Evolutionary conservation across 2,113 vertebrate genomes (phyloP).

Genomic region (Podarcis cretensis): DNA sequence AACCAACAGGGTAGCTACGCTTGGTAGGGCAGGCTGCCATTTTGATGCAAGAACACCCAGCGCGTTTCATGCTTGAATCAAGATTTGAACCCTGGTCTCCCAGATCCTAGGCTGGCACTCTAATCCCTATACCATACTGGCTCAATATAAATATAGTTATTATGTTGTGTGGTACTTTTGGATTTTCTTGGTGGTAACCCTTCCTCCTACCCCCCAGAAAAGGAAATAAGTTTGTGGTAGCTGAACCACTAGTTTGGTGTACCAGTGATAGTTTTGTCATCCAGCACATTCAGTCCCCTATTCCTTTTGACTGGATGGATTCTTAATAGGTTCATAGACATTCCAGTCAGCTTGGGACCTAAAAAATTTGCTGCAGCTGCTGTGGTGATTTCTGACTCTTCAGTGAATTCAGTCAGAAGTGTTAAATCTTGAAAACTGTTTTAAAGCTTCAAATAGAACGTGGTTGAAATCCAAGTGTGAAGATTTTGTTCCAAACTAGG

Average conservation of each 20-base stretch:
- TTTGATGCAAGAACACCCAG: too few relatives aligned
- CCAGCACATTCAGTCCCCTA: background rate
- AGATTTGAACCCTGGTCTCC: too few relatives aligned
- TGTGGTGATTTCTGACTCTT: background rate
- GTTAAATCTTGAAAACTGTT: background rate
- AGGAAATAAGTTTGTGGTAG: too few relatives aligned
- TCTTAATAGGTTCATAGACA: background rate
- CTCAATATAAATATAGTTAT: too few relatives aligned
- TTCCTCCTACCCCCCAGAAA: too few relatives aligned
- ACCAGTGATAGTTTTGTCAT: accelerated
- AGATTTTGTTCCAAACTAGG: constrained; percentile 3
- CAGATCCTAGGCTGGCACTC: too few relatives aligned
- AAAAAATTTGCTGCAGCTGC: background rate
- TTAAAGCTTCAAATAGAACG: background rate
- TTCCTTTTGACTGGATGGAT: background rate
- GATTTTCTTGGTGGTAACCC: too few relatives aligned
- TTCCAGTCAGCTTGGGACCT: background rate
- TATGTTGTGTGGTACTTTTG: too few relatives aligned
- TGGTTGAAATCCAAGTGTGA: background rate
- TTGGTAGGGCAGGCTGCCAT: too few relatives aligned
- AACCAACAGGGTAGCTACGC: background rate
- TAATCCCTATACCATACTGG: too few relatives aligned
- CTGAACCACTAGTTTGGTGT: background rate
- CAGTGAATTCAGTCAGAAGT: background rate
- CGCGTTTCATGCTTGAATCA: too few relatives aligned